These are phyloP conservation scores for Amaurobius ferox DNA, from an alignment of 2,888 invertebrate genomes.

Conservation along the genomic window DNA sequence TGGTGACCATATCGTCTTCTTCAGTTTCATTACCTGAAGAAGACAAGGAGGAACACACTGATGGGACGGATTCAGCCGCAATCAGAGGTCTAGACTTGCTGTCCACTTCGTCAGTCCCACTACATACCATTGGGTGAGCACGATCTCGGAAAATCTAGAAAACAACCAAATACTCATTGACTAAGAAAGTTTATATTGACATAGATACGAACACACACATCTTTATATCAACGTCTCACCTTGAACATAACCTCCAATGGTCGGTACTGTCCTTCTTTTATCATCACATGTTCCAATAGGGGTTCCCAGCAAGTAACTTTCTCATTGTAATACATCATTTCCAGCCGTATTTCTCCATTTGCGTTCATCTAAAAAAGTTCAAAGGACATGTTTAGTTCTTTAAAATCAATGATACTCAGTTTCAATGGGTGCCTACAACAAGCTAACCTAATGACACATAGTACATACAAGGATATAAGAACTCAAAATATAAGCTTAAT, in stretches of 20 bases:
- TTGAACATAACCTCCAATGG: conserved; percentile 86
- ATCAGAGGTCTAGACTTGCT: conserved; percentile 76
- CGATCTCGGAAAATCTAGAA: conserved; percentile 73
- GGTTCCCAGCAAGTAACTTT: conserved; percentile 88
- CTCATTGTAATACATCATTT: conserved; percentile 84
- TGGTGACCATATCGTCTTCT: conserved; percentile 77
- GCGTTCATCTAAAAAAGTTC: conserved; percentile 78
- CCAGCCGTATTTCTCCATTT: conserved; percentile 79
- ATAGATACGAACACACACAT: too few relatives aligned
- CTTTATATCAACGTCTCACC: too few relatives aligned
- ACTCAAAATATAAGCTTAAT: too few relatives aligned
- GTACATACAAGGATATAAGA: too few relatives aligned
- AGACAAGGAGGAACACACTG: conserved; percentile 73
- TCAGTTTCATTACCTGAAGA: conserved; percentile 77
- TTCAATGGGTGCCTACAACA: too few relatives aligned
- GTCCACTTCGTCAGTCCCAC: conserved; percentile 74
- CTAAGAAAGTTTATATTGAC: too few relatives aligned
- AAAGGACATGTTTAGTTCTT: too few relatives aligned
- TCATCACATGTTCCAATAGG: conserved; percentile 85
- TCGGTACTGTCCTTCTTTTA: conserved; percentile 82
- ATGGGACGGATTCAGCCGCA: conserved; percentile 76
- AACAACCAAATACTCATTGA: too few relatives aligned
- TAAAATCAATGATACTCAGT: too few relatives aligned
- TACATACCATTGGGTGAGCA: conserved; percentile 72
- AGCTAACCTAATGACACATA: too few relatives aligned